These are phyloP conservation scores for Graphium colonna DNA, from an alignment of 2,888 invertebrate species.

Conservation along the genomic window DNA sequence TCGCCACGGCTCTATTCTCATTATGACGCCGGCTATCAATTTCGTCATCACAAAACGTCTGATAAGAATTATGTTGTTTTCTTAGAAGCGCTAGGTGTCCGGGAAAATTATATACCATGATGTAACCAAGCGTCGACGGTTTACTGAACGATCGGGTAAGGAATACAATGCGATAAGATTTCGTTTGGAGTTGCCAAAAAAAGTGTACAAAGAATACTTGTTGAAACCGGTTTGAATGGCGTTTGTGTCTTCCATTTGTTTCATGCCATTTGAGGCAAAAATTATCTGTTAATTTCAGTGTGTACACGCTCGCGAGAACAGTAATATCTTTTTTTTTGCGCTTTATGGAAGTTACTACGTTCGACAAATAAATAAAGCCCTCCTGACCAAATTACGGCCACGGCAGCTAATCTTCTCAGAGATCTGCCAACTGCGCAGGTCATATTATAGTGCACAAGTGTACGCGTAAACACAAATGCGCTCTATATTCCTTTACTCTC, in stretches of 20 bases:
- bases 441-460: no score
- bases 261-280: background rate
- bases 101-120: background rate
- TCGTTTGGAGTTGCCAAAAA: no score
- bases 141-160: background rate
- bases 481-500: no score
- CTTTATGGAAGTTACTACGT: no score
- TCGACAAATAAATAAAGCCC: no score
- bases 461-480: no score
- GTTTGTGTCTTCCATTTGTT: background rate
- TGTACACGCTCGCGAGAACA: no score
- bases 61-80: conserved; percentile 22
- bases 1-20: conserved; percentile 33
- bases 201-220: no score
- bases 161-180: background rate
- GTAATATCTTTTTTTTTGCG: background rate
- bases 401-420: no score
- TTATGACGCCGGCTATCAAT: conserved; percentile 30
- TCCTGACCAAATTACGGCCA: no score
- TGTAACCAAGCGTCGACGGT: background rate
- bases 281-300: no score
- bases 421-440: no score
- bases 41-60: conserved; percentile 30
- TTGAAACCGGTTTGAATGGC: background rate
- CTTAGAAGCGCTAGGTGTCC: conserved; percentile 2